A percentile compares a stretch with the other conserved stretches of the same genome.
These are phyloP conservation scores for Xenopus petersii DNA, from an alignment of 2,797 vertebrate genomes.

Conservation along the genomic window DNA sequence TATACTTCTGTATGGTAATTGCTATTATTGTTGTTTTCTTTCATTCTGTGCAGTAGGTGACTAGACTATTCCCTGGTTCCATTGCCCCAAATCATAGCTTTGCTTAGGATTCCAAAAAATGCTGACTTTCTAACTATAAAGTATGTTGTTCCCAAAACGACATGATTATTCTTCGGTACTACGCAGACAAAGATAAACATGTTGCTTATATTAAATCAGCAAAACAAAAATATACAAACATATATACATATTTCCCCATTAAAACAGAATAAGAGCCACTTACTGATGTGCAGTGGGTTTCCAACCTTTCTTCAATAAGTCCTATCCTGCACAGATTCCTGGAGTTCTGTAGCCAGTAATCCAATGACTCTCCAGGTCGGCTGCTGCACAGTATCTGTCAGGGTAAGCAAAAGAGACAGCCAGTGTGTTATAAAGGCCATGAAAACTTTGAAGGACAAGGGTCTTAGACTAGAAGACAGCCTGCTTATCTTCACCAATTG, in stretches of 20 bases:
- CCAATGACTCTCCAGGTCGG: conserved; percentile 84
- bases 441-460: not conserved
- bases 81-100: no score
- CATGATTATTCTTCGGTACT: no score
- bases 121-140: no score
- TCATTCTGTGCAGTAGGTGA: no score
- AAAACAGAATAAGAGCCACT: conserved; percentile 58
- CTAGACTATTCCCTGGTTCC: no score
- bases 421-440: not conserved
- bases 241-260: not conserved
- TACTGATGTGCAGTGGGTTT: conserved; percentile 83
- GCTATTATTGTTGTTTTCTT: no score
- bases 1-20: no score
- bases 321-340: conserved; percentile 84
- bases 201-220: not conserved
- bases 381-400: conserved; percentile 87
- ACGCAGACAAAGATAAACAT: no score
- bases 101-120: no score
- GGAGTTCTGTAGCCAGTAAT: conserved; percentile 93
- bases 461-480: not conserved
- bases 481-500: not conserved
- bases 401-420: conserved; percentile 1
- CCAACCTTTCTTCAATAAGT: conserved; percentile 82
- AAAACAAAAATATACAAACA: not conserved
- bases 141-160: no score